Base-by-base conservation (phyloP, 2,797 vertebrate genomes). In the Molossus molossus region DNA sequence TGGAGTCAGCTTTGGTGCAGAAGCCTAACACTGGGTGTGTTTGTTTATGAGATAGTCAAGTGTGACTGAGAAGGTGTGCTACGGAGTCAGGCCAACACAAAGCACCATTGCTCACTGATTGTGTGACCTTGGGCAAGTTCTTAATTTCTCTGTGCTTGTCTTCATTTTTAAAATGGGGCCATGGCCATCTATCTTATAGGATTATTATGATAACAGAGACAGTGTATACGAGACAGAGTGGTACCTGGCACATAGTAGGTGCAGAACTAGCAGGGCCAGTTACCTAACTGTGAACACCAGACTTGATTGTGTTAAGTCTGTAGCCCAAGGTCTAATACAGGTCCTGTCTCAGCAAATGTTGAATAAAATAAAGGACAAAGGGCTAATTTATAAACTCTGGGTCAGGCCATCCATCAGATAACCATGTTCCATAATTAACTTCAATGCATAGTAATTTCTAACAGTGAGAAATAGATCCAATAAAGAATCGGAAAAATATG, bases 91-190 rank as follows among this genome's bases (percentile, higher is more conserved):
- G n/a, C 37, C 72, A 29, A 29, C 23, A 29, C 27, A 15, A 1
- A 65, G 87, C 57, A 33, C 65, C 29, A 40, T 17, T 57, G 29
- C 67, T 80, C 45, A 21, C 62, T 8, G 23, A 81, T 9, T 27
- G 23, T 50, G n/a, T 64, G 82, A 45, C 25, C 79, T 48, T 27
- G 27, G 67, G 23, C 29, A 40, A 21, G 21, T 91, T 82, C 70
- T 72, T 40, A 15, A 62, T 58, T 95, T 76, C 57, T 40, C 70
- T 53, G 20, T 58, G 55, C 92, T 82, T 60, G 23, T 81, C 67
- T 87, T 37, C 57, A 8, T 69, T 91, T 82, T 70, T 29, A 45
- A 92, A 91, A 57, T 69, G 88, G 27, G 57, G 37, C 83, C 50
- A 4, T 75, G 55, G 58, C 57, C 57, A 10, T 21, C 27, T 64